Percentiles rank a stretch among this genome's conserved stretches.
Conservation (phyloP, 2,888 invertebrate species). For the Agrochola lychnidis region DNA sequence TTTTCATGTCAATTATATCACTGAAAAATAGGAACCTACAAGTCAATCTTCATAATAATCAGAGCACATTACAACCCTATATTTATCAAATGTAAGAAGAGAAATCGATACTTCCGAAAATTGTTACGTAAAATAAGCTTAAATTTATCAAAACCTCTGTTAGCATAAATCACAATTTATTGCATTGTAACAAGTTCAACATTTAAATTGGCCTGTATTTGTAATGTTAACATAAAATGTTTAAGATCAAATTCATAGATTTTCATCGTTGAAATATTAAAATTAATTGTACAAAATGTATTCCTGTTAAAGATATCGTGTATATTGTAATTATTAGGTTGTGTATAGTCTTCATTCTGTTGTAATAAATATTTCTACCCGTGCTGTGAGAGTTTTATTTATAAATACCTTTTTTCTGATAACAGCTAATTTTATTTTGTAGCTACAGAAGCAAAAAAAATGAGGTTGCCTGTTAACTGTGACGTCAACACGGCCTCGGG, state of each 20-base stretch:
- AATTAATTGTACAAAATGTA: conserved; percentile 72
- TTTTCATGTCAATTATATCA: not conserved
- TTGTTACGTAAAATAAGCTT: conserved; percentile 43
- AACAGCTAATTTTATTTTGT: conserved; percentile 20
- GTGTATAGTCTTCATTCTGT: conserved; percentile 81
- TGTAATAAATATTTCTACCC: conserved; percentile 83
- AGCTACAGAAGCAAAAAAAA: conserved; percentile 4
- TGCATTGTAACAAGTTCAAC: conserved; percentile 51
- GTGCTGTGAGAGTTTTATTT: conserved; percentile 69
- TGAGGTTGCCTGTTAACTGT: not conserved
- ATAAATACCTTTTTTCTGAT: not conserved
- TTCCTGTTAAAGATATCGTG: conserved; percentile 72
- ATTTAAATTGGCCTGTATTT: conserved; percentile 58
- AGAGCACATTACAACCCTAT: not conserved
- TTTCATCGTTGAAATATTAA: conserved; percentile 63
- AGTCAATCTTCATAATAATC: conserved; percentile 2
- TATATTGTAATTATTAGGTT: conserved; percentile 74
- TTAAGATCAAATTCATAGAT: conserved; percentile 61
- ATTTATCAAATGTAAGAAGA: conserved; percentile 21
- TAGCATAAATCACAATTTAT: conserved; percentile 49
- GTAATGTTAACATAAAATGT: conserved; percentile 59
- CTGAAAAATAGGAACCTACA: not conserved
- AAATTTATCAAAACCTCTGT: conserved; percentile 33
- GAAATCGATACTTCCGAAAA: not conserved
- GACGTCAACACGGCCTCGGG: not conserved